Evolutionary conservation across 2,888 invertebrate genomes (phyloP).

Genomic region (Acronicta psi): DNA sequence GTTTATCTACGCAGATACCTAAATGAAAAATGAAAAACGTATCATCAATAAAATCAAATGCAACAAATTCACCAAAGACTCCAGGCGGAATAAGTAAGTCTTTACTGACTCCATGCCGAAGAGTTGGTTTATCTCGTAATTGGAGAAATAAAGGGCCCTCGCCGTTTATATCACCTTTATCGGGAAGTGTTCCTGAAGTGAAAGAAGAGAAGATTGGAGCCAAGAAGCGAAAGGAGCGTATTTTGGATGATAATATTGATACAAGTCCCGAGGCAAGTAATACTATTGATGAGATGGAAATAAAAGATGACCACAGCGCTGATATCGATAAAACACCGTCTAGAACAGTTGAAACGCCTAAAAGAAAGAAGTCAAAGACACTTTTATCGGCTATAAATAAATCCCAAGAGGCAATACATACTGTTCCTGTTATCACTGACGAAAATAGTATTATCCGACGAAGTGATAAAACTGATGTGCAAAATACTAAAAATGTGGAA

Average conservation of each 20-base stretch:
- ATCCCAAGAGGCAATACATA: constrained; percentile 38
- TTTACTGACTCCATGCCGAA: constrained; percentile 86
- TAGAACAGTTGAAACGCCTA: constrained; percentile 64
- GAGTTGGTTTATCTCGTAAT: constrained; percentile 86
- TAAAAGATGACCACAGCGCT: constrained; percentile 14
- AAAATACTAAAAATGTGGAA: constrained; percentile 11
- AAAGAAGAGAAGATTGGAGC: constrained; percentile 57
- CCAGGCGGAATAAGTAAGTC: constrained; percentile 87
- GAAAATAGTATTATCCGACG: constrained; percentile 4
- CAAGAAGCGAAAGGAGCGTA: constrained; percentile 68
- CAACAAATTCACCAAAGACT: constrained; percentile 79
- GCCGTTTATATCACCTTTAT: constrained; percentile 80
- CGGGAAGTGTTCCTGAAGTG: constrained; percentile 49
- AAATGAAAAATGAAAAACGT: constrained; percentile 69
- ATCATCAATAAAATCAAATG: constrained; percentile 65
- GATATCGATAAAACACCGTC: constrained; percentile 65
- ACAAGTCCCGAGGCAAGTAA: constrained; percentile 22
- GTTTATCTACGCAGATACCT: background rate
- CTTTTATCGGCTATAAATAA: constrained; percentile 57
- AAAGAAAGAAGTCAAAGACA: constrained; percentile 73
- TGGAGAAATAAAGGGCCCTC: constrained; percentile 77
- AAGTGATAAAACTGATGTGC: constrained; percentile 8
- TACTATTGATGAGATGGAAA: constrained; percentile 11
- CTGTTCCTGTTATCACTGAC: constrained; percentile 3
- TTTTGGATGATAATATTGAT: constrained; percentile 51